Evolutionary conservation across 1,140 invertebrate species (phyloP).

Genomic region (Drosophila orena): DNA sequence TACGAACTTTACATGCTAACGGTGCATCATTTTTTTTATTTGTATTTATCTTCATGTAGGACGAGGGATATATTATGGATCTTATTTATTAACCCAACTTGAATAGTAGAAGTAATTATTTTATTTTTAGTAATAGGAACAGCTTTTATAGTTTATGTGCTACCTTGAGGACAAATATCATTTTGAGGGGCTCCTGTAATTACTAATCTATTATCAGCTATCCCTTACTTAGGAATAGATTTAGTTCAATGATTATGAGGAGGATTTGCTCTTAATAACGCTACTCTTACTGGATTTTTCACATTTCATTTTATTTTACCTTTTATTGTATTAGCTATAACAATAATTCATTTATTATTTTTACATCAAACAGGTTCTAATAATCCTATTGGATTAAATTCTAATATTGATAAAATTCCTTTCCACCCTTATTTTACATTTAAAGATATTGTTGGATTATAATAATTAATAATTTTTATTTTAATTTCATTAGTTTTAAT

Average conservation of each 20-base stretch:
- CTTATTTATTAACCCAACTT: no score
- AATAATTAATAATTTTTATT: slow-evolving; percentile 85
- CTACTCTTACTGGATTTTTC: slow-evolving; percentile 90
- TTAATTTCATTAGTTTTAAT: slow-evolving; percentile 85
- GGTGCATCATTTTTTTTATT: no score
- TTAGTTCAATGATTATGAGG: slow-evolving; percentile 89
- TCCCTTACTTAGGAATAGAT: slow-evolving; percentile 87
- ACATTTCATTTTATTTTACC: slow-evolving; percentile 90
- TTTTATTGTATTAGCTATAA: slow-evolving; percentile 87
- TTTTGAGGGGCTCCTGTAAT: slow-evolving; percentile 90
- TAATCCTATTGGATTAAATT: slow-evolving; percentile 87
- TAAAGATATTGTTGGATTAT: slow-evolving; percentile 2
- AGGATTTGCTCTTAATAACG: slow-evolving; percentile 89
- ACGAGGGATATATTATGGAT: no score
- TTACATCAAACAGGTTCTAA: slow-evolving; percentile 87
- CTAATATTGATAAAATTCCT: slow-evolving; percentile 87
- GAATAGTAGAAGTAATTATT: no score
- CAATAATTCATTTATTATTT: slow-evolving; percentile 87
- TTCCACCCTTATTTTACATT: slow-evolving; percentile 87
- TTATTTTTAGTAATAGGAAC: no score
- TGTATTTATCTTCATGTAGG: no score
- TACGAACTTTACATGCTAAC: no score
- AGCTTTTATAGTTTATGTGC: no score
- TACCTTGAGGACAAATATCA: slow-evolving; percentile 90
- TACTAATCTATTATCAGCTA: slow-evolving; percentile 89